A percentile compares a stretch with the other conserved stretches of the same genome.
phyloP scores from a whole-genome alignment of 2,888 invertebrate genomes.

The Drosophila affinis region DNA sequence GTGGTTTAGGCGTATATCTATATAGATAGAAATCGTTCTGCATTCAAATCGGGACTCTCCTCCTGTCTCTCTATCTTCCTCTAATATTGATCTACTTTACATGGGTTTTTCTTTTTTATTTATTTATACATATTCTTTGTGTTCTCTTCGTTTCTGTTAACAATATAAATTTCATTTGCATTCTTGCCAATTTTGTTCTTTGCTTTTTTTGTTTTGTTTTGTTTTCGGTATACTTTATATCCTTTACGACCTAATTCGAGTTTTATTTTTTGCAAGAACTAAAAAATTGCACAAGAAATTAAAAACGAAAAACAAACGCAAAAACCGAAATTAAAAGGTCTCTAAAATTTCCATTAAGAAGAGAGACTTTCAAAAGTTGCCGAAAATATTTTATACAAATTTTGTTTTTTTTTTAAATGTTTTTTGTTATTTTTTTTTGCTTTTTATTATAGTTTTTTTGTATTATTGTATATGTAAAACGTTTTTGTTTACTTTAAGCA shows the following conservation, averaged over 20 bases:
- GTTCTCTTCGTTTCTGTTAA: slow-evolving; percentile 41
- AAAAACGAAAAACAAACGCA: slow-evolving; percentile 4
- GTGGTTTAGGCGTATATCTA: slow-evolving; percentile 37
- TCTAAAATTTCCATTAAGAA: not conserved
- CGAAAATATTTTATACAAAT: slow-evolving; percentile 22
- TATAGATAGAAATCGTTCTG: slow-evolving; percentile 42
- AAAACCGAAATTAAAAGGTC: not conserved
- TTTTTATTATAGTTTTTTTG: slow-evolving; percentile 47
- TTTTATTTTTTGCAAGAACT: slow-evolving; percentile 36
- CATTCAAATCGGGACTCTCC: slow-evolving; percentile 42
- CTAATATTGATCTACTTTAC: slow-evolving; percentile 57
- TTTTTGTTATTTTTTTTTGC: slow-evolving; percentile 12
- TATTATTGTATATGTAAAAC: slow-evolving; percentile 31
- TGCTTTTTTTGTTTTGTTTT: slow-evolving; percentile 17
- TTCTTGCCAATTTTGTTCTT: slow-evolving; percentile 61
- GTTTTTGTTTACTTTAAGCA: slow-evolving; percentile 42
- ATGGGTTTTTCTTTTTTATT: slow-evolving; percentile 51
- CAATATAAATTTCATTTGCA: slow-evolving; percentile 55
- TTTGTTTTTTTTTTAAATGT: slow-evolving; percentile 19
- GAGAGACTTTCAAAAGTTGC: slow-evolving; percentile 8
- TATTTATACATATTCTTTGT: slow-evolving; percentile 52
- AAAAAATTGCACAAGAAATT: slow-evolving; percentile 62
- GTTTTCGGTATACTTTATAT: slow-evolving; percentile 82
- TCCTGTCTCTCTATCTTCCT: slow-evolving; percentile 17
- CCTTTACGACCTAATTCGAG: slow-evolving; percentile 75